Base-by-base conservation (phyloP, 2,113 vertebrate genomes). In the Coptodon rendalli region DNA sequence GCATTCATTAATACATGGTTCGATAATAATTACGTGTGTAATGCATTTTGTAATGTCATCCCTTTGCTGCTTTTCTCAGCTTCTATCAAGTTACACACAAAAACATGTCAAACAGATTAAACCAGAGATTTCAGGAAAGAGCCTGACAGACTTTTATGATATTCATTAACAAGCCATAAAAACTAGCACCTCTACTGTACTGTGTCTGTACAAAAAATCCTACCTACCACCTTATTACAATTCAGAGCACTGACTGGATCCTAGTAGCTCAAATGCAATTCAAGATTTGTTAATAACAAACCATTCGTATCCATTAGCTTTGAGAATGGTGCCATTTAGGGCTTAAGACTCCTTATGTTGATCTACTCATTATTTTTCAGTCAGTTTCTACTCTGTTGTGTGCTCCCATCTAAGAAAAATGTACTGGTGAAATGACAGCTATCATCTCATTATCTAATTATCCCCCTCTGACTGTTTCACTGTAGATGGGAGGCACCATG, bases 401-500 rank as follows among this genome's bases (percentile, higher is more conserved):
- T 29, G 6, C 6, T 11, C 43, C 17, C 16, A 50, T 52, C 73
- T 13, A 19, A 52, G 9, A 31, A 31, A 50, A 31, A 29, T 17
- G 9, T 76, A 19, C 5, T 19, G 24, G 14, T 48, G 40, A 76
- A 45, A 73, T 19, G 27, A 78, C 71, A 78, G 73, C 27, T 31
- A 34, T 78, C 27, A 1, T 52, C 27, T 52, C 19, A 52, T 52
- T 48, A 12, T 31, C 17, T 19, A 48, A 50, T 31, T 48, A 19
- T 63, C 29, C 45, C 71, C 27, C 45, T 78, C 27, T 78, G 17
- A 61, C 7, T 86, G 48, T 66, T 50, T 78, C 48, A 43, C 40
- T 83, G 19, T 87, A 99, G 98, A 97, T 99, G 93, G 97, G 97
- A 19, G 97, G 98, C 48, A 98, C 98, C 3, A 98, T 99, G 98